Evolutionary conservation across 1,140 invertebrate genomes (phyloP).

Genomic region (Drosophila virilis): DNA sequence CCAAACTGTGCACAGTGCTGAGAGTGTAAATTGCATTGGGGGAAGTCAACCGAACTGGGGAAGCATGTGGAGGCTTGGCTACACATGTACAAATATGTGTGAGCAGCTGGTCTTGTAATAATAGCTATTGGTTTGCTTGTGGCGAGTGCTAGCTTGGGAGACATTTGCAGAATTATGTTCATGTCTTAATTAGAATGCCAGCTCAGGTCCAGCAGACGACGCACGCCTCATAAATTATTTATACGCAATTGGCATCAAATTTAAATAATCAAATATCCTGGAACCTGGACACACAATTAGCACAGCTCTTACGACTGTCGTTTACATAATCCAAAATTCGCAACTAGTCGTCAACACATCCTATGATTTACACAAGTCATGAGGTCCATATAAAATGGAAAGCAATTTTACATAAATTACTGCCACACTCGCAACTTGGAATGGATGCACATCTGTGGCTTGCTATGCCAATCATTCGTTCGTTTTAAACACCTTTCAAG

Average conservation of each 20-base stretch:
- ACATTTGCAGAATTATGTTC: constrained; percentile 56
- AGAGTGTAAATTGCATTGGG: constrained; percentile 44
- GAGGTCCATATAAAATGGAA: constrained; percentile 27
- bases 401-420: constrained; percentile 65
- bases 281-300: constrained; percentile 15
- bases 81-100: background rate
- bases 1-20: constrained; percentile 5
- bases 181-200: constrained; percentile 72
- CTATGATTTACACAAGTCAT: background rate
- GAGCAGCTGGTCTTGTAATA: constrained; percentile 27
- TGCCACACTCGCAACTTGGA: constrained; percentile 34
- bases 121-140: constrained; percentile 63
- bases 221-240: constrained; percentile 70
- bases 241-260: constrained; percentile 70
- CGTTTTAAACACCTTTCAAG: constrained; percentile 33
- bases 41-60: constrained; percentile 25
- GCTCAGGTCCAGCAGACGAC: constrained; percentile 10
- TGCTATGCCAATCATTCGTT: constrained; percentile 25
- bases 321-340: constrained; percentile 38
- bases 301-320: constrained; percentile 2
- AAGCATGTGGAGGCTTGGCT: background rate
- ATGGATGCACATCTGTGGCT: constrained; percentile 13
- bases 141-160: constrained; percentile 45
- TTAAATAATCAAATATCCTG: constrained; percentile 76
- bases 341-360: constrained; percentile 6